Evolutionary conservation across 2,797 vertebrate genomes (phyloP), one percentile per base, ranked within the genome.

Genomic region (Buphagus erythrorhynchus): DNA sequence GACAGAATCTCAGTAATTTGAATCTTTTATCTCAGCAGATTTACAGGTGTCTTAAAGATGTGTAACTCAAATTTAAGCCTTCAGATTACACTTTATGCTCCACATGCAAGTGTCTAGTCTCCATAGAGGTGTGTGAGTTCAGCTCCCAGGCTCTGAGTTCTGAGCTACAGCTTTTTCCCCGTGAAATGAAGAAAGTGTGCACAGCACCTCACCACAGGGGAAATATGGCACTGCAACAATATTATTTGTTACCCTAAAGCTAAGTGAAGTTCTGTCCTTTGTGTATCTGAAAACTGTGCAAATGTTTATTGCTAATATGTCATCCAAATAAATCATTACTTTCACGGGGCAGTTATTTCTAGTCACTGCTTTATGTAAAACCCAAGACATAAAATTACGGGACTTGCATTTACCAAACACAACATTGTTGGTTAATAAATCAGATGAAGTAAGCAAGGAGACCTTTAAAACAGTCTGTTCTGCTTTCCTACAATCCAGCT

Each of bases 401-500:
- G 69, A 78, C 66, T 91, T 4, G 6, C 72, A 66, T 82, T 91
- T 86, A 83, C 71, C 75, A 79, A 95, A 66, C 57, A 71, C 69
- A 88, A 71, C 66, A 74, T 7, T 80, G 66, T 93, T 90, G 55
- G 66, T 93, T 89, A 90, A 89, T 91, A 94, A 94, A 93, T 92
- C 72, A 91, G 79, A 78, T 66, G 59, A 91, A 92, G 55, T 81
- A 89, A 91, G 75, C 79, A 94, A 92, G 57, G 46, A 89, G 36
- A 59, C 40, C 35, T 91, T 87, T 88, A 57, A 95, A 92, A 36
- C n/a, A 36, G 22, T 35, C 66, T 89, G 18, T 91, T 96, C 93
- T 97, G 48, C 65, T 83, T 90, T 84, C 90, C 89, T 94, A 35
- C 90, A 62, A 71, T 87, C 52, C 97, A 99, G 99, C 97, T 99